Base-by-base conservation (phyloP, 2,888 invertebrate species). In the Itoplectis maculator region DNA sequence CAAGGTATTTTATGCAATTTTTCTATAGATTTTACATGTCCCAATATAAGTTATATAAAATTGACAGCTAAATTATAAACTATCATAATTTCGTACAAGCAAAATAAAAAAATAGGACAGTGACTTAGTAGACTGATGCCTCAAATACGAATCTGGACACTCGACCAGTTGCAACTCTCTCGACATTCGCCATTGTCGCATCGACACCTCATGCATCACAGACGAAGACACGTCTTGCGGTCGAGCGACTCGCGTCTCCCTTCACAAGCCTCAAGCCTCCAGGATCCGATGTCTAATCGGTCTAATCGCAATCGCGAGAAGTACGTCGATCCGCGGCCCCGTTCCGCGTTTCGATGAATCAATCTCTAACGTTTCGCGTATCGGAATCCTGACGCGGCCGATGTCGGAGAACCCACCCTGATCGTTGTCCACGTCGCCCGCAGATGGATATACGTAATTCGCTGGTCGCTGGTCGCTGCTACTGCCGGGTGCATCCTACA, bases 301-400 rank as follows among this genome's bases (percentile, higher is more conserved):
- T 54, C 54, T 56, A 70, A 70, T 70, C 54, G 70, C 42, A 70
- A 70, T 70, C 70, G 70, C 40, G 70, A 70, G 70, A 70, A 54
- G 42, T 42, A 70, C 29, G 51, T 56, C 37, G 51, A 42, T 23
- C 56, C 23, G 42, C 11, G 0, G 9, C 29, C 70, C 11, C 2
- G 9, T n/a, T n/a, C n/a, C n/a, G 11, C 15, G 40, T n/a, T 42
- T 42, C 54, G 42, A 70, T 54, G 54, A 54, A 70, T 70, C 70
- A 70, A 70, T 70, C 56, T 42, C 56, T 42, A 42, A 42, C 70
- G 61, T 37, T n/a, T 61, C 51, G 29, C 66, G 9, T 40, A 56
- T 70, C 56, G 70, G 56, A 9, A 42, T 70, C 42, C 54, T 56
- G 54, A 70, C 23, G 56, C n/a, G 37, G n/a, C 15, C 29, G 56